Base-by-base conservation (phyloP, 2,797 vertebrate genomes). In the Acanthurus lineatus region DNA sequence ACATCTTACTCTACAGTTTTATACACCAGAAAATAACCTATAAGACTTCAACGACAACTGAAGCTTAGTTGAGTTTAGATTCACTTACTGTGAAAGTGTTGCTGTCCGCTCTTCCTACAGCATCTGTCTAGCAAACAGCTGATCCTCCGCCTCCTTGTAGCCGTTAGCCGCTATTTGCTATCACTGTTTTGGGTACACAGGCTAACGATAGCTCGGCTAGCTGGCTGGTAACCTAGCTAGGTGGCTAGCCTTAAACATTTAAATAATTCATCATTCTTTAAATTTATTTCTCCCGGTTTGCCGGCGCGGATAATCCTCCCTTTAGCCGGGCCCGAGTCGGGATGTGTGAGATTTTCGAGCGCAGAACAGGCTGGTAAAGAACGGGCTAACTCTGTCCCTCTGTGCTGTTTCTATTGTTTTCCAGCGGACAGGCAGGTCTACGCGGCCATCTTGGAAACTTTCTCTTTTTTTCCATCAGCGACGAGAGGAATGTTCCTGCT, bases 381-480 rank as follows among this genome's bases (percentile, higher is more conserved):
- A 70, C 69, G 38, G 76, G 67, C 65, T 60, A 77, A 80, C 80
- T 88, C 68, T 51, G 67, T 80, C 84, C 82, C 84, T 73, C 85
- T 74, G 79, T 44, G 86, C 85, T 86, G 85, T 67, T 88, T 94
- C 95, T 96, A 95, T 96, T 96, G 95, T 96, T 94, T 93, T 95
- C 93, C 94, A 94, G 88, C 86, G 89, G 84, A 93, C 93, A 80
- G 77, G 84, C 92, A 91, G 86, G 73, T 86, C 91, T 73, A 79
- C 87, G 84, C 86, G 93, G 96, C 96, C 96, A 96, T 96, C 92
- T 96, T 96, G 94, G 86, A 93, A 94, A 93, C 93, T 93, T 92
- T 91, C 89, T 90, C 83, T 92, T 90, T 87, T 84, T 87, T 76
- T 83, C 86, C 90, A 82, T 84, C 86, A 83, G 83, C 67, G 72